These are phyloP conservation scores for Nansenia antarctica DNA, from an alignment of 2,113 vertebrate genomes.

Conservation along the genomic window DNA sequence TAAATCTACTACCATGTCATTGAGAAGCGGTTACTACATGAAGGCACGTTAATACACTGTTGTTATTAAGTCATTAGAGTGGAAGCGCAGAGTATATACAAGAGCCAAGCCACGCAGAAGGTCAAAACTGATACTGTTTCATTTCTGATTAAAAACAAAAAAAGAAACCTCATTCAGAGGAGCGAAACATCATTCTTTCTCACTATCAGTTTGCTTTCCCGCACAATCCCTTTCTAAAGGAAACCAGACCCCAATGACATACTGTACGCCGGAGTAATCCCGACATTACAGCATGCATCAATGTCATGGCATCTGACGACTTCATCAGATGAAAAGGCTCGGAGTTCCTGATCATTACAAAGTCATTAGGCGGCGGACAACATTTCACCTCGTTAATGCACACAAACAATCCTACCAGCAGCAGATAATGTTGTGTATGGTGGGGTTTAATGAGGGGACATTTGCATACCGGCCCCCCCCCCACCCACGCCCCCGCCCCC, in stretches of 20 bases:
- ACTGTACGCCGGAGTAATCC: no score
- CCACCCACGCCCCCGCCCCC: conserved; percentile 51
- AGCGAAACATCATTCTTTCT: conserved; percentile 46
- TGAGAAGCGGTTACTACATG: no score
- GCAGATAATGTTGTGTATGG: conserved; percentile 67
- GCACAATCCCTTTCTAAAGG: no score
- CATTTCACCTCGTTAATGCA: conserved; percentile 70
- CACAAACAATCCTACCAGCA: conserved; percentile 60
- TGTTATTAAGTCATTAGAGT: no score
- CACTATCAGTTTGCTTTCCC: not conserved
- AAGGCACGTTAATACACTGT: no score
- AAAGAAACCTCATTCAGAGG: conserved; percentile 65
- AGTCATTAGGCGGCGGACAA: conserved; percentile 70
- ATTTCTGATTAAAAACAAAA: no score
- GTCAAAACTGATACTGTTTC: no score
- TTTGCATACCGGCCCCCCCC: conserved; percentile 76
- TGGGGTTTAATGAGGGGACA: conserved; percentile 75
- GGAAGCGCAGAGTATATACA: no score
- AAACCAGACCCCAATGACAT: not conserved
- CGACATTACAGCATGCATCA: conserved; percentile 25
- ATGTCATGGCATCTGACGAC: conserved; percentile 66
- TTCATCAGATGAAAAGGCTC: conserved; percentile 49
- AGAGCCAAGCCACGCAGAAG: no score
- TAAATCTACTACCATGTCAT: no score
- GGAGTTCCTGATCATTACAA: conserved; percentile 67